Evolutionary conservation across 2,888 invertebrate genomes (phyloP), one percentile per base, ranked within the genome.

Genomic region (Leucozona laternaria): DNA sequence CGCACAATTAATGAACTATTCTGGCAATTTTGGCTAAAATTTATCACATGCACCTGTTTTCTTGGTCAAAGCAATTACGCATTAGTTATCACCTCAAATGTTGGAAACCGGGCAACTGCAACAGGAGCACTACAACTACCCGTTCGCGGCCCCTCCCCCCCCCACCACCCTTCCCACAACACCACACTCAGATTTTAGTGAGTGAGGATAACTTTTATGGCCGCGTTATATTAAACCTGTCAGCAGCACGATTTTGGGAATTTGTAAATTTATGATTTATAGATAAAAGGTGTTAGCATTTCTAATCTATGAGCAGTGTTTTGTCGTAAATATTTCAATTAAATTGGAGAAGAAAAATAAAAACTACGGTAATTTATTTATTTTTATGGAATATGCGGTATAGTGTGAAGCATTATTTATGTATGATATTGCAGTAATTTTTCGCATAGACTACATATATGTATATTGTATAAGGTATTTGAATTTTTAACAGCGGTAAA

Each of bases 221-320:
- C 57, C 82, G 78, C 78, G 82, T 82, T 82, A 86, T 82, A 82
- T 79, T 86, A 86, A 82, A 79, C 75, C 86, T 86, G 86, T 86
- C 86, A 82, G 71, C 82, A 66, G 79, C 86, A 86, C 82, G 71
- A 86, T 82, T 86, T 86, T 86, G 55, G 70, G 78, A 79, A 86
- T 86, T 82, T 86, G 86, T 82, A 82, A 79, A 86, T 86, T 86
- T 86, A 86, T 86, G 86, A 86, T 86, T 86, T 86, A 86, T 82
- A 31, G 82, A 78, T 75, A 86, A 82, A 86, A 86, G 86, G 86
- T 86, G 86, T 82, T 86, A 86, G 86, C 86, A 71, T 57, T 68
- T 68, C 86, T 86, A 86, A 82, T 82, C 86, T 75, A 82, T 86
- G 86, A 57, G 17, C 73, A 82, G 71, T 82, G 60, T 75, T 64